These are phyloP conservation scores for Cuculus canorus DNA, from an alignment of 2,797 vertebrate genomes.

Conservation along the genomic window DNA sequence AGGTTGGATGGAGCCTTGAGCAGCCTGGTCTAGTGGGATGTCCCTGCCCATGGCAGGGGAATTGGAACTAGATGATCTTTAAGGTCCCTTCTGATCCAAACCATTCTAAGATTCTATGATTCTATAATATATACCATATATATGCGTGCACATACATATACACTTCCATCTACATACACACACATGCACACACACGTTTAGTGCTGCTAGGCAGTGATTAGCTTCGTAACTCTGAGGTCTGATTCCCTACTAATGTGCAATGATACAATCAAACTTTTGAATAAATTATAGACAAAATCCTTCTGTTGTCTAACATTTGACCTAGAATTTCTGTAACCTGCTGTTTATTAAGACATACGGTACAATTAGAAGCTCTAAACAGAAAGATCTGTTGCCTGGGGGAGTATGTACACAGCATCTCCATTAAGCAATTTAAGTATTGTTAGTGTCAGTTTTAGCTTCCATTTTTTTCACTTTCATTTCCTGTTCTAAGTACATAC, in stretches of 20 bases:
- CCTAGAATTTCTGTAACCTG: slow-evolving; percentile 53
- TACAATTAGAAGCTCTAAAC: slow-evolving; percentile 68
- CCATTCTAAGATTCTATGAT: too few relatives aligned
- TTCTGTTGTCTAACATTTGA: slow-evolving; percentile 64
- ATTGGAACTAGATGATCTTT: too few relatives aligned
- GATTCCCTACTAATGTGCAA: slow-evolving; percentile 15
- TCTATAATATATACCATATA: too few relatives aligned
- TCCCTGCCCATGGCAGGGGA: too few relatives aligned
- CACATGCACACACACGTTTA: accelerated
- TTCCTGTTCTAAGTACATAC: slow-evolving; percentile 48
- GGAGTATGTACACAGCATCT: slow-evolving; percentile 52
- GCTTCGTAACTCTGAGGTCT: background rate
- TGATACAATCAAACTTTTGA: slow-evolving; percentile 53
- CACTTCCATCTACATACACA: background rate
- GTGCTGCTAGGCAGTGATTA: background rate
- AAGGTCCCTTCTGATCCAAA: too few relatives aligned
- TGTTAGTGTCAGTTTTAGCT: slow-evolving; percentile 60
- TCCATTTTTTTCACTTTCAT: slow-evolving; percentile 59
- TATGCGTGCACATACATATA: background rate
- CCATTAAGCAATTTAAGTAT: slow-evolving; percentile 64
- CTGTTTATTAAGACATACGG: slow-evolving; percentile 60
- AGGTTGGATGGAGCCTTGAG: too few relatives aligned
- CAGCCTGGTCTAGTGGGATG: too few relatives aligned
- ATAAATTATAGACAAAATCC: slow-evolving; percentile 62
- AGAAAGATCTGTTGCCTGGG: slow-evolving; percentile 53